A percentile compares a stretch with the other conserved stretches of the same genome.
Conservation (phyloP, 2,888 invertebrate species). For the Eristalinus aeneus region DNA sequence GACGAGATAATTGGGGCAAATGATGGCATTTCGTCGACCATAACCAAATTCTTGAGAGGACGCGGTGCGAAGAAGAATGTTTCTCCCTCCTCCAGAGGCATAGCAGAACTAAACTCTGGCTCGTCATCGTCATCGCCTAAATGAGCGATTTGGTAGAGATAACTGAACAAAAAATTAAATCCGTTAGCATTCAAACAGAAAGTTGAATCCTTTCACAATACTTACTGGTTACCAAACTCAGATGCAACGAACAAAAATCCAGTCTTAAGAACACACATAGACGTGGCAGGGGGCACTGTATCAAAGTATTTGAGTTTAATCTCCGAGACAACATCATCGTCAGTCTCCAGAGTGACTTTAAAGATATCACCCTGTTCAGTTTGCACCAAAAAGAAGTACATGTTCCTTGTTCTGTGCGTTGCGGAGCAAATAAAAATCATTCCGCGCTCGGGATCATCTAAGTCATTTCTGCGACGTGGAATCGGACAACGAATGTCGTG, state of each 20-base stretch:
- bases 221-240: constrained; percentile 99
- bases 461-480: constrained; percentile 96
- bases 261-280: constrained; percentile 99
- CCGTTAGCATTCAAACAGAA: neutral
- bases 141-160: constrained; percentile 99
- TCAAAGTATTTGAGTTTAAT: constrained; percentile 99
- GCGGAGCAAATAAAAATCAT: constrained; percentile 99
- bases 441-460: constrained; percentile 99
- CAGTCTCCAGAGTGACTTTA: constrained; percentile 97
- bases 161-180: constrained; percentile 84
- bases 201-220: constrained; percentile 75
- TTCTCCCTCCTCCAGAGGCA: constrained; percentile 99
- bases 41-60: constrained; percentile 94
- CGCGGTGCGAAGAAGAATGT: constrained; percentile 99
- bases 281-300: constrained; percentile 97
- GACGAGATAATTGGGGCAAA: constrained; percentile 93
- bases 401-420: constrained; percentile 99
- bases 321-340: constrained; percentile 99
- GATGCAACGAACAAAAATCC: constrained; percentile 99
- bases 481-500: constrained; percentile 99
- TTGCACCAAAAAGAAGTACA: constrained; percentile 99
- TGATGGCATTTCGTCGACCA: constrained; percentile 98
- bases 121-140: constrained; percentile 99
- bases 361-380: constrained; percentile 99
- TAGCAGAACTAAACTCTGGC: constrained; percentile 98